A percentile compares a stretch with the other conserved stretches of the same genome.
phyloP scores from a whole-genome alignment of 30 jellyfish, hydroid and myxozoan genomes.

The Rhopilema esculentum region DNA sequence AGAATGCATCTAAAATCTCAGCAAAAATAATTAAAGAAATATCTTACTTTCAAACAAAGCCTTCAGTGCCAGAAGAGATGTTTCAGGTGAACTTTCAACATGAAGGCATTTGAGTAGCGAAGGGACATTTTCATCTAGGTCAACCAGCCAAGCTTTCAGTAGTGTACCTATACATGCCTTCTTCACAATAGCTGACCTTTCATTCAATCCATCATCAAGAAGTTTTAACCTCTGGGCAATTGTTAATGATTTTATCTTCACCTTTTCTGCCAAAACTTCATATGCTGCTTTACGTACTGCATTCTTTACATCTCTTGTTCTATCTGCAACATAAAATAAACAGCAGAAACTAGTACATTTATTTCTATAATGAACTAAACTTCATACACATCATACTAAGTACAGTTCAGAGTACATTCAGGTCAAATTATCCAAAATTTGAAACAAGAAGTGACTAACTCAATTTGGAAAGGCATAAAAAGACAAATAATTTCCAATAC shows the following conservation, averaged over 20 bases:
- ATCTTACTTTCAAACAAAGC: slow-evolving; percentile 84
- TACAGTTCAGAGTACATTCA: too few species aligned
- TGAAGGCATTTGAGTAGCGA: slow-evolving; percentile 81
- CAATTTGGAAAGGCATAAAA: too few species aligned
- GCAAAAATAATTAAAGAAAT: too few species aligned
- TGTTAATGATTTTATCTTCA: slow-evolving; percentile 80
- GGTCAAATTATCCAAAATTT: too few species aligned
- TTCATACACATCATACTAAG: too few species aligned
- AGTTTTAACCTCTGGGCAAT: slow-evolving; percentile 88
- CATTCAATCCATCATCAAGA: slow-evolving; percentile 82
- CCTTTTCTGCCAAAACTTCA: slow-evolving; percentile 77
- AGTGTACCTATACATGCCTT: slow-evolving; percentile 76
- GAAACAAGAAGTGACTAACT: too few species aligned
- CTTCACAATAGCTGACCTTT: slow-evolving; percentile 75
- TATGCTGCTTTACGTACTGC: slow-evolving; percentile 85
- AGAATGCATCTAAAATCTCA: too few species aligned
- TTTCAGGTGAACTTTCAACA: slow-evolving; percentile 86
- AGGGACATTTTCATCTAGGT: slow-evolving; percentile 60
- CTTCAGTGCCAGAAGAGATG: slow-evolving; percentile 63
- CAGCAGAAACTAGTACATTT: too few species aligned
- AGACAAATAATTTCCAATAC: too few species aligned
- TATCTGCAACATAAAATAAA: slow-evolving; percentile 23
- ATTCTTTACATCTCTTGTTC: slow-evolving; percentile 91
- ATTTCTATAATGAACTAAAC: too few species aligned
- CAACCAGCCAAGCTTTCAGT: slow-evolving; percentile 82